Evolutionary conservation across 2,113 vertebrate species (phyloP).

Genomic region (Burhinus oedicnemus): DNA sequence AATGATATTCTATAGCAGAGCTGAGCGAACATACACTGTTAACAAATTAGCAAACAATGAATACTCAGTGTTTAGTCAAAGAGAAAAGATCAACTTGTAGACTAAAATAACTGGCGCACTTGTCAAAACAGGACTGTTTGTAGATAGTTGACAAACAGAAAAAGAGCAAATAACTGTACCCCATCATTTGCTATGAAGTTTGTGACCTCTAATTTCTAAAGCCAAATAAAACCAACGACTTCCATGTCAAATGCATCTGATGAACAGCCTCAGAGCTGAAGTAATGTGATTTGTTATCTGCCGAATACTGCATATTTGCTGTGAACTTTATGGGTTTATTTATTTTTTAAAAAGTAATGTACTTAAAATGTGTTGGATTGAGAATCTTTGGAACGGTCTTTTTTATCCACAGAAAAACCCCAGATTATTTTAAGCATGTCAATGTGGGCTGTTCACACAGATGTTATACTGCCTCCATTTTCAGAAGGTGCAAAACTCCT

Average conservation of each 20-base stretch:
- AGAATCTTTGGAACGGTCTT: background rate
- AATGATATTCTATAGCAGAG: background rate
- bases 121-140: background rate
- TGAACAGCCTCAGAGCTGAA: background rate
- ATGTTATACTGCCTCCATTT: background rate
- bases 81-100: background rate
- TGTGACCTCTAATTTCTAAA: slow-evolving; percentile 7
- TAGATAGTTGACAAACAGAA: background rate
- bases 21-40: background rate
- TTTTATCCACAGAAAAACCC: background rate
- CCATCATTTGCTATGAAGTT: background rate
- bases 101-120: background rate
- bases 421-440: background rate
- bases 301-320: background rate
- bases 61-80: background rate
- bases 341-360: background rate
- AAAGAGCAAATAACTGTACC: background rate
- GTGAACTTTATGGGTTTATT: background rate
- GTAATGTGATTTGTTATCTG: background rate
- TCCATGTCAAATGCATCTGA: background rate
- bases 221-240: background rate
- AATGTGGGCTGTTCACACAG: background rate
- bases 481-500: background rate
- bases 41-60: background rate
- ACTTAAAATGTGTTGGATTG: background rate